phyloP scores from a whole-genome alignment of 2,113 vertebrate species.

The Lonchura striata region DNA sequence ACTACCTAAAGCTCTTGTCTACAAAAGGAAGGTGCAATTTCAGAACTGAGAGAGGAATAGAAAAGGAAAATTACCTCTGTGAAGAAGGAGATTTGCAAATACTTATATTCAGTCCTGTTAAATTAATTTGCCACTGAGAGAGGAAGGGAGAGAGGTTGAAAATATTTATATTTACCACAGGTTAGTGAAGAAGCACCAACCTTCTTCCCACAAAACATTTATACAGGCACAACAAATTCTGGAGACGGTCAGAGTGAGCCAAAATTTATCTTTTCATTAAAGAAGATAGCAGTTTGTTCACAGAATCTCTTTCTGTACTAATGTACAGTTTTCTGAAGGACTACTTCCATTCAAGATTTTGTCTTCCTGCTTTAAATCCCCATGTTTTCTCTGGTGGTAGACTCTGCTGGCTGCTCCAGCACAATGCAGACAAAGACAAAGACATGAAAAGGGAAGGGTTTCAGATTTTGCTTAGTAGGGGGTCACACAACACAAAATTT shows the following conservation, averaged over 20 bases:
- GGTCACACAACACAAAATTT: background rate
- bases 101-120: background rate
- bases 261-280: background rate
- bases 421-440: background rate
- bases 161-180: background rate
- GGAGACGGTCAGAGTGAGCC: background rate
- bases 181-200: background rate
- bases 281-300: background rate
- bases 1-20: background rate
- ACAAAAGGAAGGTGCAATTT: background rate
- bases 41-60: background rate
- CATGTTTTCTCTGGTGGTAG: rapidly evolving
- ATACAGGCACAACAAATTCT: background rate
- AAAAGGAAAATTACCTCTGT: background rate
- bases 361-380: background rate
- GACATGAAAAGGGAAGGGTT: background rate
- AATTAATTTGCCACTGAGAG: background rate
- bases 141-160: background rate
- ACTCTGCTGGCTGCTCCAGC: background rate
- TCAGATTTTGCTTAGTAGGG: background rate
- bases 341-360: background rate
- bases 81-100: background rate
- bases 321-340: background rate
- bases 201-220: background rate
- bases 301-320: background rate